Percentiles rank a stretch among this genome's conserved stretches.
phyloP scores from a whole-genome alignment of 2,797 vertebrate genomes.

The Sylvia borin region DNA sequence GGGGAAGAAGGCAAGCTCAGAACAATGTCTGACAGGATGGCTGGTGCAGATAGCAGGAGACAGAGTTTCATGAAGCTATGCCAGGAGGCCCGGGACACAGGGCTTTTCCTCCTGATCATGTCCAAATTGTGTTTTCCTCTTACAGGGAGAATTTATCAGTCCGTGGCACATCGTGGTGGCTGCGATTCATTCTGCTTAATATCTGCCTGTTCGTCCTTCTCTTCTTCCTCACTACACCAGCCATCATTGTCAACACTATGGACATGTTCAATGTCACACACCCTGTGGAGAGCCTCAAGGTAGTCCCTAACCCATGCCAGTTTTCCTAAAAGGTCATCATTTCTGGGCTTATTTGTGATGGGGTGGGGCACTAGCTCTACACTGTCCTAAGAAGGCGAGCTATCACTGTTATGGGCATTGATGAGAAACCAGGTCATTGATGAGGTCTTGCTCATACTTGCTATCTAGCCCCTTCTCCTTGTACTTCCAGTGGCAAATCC shows the following conservation, averaged over 20 bases:
- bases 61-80: neutral
- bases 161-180: slow-evolving; percentile 91
- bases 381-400: fast-evolving
- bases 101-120: neutral
- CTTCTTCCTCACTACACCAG: slow-evolving; percentile 97
- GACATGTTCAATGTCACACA: slow-evolving; percentile 96
- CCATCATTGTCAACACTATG: slow-evolving; percentile 97
- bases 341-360: neutral
- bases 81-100: neutral
- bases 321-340: neutral
- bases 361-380: neutral
- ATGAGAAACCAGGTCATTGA: too few species aligned
- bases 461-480: neutral
- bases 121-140: neutral
- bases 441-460: neutral
- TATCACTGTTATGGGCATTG: neutral
- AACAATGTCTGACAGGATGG: neutral
- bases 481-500: neutral
- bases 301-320: slow-evolving; percentile 31
- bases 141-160: slow-evolving; percentile 94
- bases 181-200: slow-evolving; percentile 90
- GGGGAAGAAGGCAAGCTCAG: neutral
- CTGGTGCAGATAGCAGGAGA: neutral
- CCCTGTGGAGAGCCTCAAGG: slow-evolving; percentile 92
- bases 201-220: slow-evolving; percentile 92